Evolutionary conservation across 2,797 vertebrate species (phyloP).

Genomic region (Eulemur rubriventer): DNA sequence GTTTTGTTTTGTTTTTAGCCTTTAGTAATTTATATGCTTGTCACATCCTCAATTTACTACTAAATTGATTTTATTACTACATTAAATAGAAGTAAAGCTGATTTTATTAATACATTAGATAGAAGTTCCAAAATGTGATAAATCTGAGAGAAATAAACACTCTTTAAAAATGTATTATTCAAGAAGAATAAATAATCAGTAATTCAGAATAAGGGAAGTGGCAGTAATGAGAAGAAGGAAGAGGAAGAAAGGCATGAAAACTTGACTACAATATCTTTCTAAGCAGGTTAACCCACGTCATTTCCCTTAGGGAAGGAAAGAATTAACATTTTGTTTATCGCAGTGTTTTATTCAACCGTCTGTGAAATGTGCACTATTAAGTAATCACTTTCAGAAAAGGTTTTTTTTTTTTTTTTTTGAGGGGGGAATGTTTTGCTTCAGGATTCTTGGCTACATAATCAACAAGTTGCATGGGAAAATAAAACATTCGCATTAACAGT

Average conservation of each 20-base stretch:
- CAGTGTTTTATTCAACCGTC: not conserved
- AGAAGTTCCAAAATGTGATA: not conserved
- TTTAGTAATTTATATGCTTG: conserved; percentile 51
- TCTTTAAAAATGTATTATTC: not conserved
- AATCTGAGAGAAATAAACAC: not conserved
- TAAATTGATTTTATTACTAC: conserved; percentile 11
- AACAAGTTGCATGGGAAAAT: not conserved
- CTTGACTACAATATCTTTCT: not conserved
- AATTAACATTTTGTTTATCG: not conserved
- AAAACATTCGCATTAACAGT: not conserved
- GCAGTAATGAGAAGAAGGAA: not conserved
- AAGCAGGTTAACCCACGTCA: not conserved
- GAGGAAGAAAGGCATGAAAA: not conserved
- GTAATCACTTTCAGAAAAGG: not conserved
- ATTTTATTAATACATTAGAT: conserved; percentile 20
- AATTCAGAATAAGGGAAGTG: not conserved
- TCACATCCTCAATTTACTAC: not conserved
- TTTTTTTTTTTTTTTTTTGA: not conserved
- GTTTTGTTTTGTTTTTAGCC: conserved; percentile 30
- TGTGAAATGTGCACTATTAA: conserved; percentile 6
- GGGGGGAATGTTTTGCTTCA: not conserved
- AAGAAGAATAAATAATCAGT: not conserved
- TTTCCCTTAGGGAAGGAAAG: not conserved
- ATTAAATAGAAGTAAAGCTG: not conserved
- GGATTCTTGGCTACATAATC: not conserved